Evolutionary conservation across 2,797 vertebrate species (phyloP), one percentile per base, ranked within the genome.

Genomic region (Peromyscus eremicus): DNA sequence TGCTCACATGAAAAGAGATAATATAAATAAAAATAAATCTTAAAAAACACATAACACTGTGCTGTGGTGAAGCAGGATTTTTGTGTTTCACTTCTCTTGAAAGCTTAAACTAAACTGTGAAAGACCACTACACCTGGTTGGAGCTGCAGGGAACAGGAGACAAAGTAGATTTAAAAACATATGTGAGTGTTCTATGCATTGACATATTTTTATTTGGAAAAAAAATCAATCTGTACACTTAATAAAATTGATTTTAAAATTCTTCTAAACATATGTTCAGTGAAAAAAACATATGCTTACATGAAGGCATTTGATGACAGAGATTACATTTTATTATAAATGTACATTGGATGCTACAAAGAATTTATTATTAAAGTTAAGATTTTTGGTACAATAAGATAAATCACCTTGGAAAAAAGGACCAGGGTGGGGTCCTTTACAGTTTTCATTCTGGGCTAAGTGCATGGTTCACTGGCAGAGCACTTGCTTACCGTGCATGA

Each of bases 341-440:
- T 66, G 80, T 82, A 95, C 92, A 77, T 49, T 49, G 82, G 49
- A 70, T 75, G 23, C 5, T 82, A 93, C 34, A 84, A 91, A 96
- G 46, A 89, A 95, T 73, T 89, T 83, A 66, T 32, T 49, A 93
- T 29, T 94, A 92, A 94, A 92, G 40, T 83, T 89, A 76, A 70
- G 8, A 96, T 52, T 23, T 94, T 87, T 60, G 43, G 66, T 55
- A 17, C 34, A 40, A 86, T 66, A 87, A 92, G 6, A 96, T 10
- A 91, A 92, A 79, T 64, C 32, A 62, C 62, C 32, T 49, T 71
- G 60, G 37, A 55, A 34, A 46, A 89, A 84, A 90, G 8, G 55
- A 84, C 11, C 49, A 3, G 0, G 7, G 17, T 52, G 1, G 64
- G 19, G 21, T 21, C 82, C 34, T 89, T 49, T 62, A 19, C 68